phyloP scores from a whole-genome alignment of 1,140 invertebrate genomes.

The Apocrypta bakeri region DNA sequence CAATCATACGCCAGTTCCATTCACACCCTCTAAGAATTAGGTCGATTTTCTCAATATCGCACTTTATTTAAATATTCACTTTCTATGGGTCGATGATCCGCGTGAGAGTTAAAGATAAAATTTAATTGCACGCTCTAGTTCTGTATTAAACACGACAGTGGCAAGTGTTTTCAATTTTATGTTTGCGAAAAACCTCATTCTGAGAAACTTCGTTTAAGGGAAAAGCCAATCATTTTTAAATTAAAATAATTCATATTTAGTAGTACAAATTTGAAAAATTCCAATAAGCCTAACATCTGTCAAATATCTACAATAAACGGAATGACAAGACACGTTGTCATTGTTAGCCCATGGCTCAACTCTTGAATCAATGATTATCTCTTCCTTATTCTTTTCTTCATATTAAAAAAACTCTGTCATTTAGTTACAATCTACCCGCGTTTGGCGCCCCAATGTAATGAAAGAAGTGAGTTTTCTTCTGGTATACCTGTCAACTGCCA shows the following conservation, averaged over 20 bases:
- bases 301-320: constrained; percentile 53
- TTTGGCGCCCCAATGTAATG: constrained; percentile 17
- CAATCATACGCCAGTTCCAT: constrained; percentile 38
- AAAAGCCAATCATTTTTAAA: constrained; percentile 33
- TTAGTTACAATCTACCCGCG: constrained; percentile 50
- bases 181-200: constrained; percentile 22
- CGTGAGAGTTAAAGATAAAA: constrained; percentile 47
- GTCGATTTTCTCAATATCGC: constrained; percentile 36
- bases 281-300: constrained; percentile 46
- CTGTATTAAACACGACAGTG: constrained; percentile 39
- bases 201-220: constrained; percentile 24
- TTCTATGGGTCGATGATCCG: constrained; percentile 40
- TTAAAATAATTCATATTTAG: constrained; percentile 38
- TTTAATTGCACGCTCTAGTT: constrained; percentile 50
- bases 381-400: constrained; percentile 2
- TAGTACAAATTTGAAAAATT: constrained; percentile 47
- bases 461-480: constrained; percentile 38
- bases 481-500: constrained; percentile 36
- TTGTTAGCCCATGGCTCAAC: constrained; percentile 30
- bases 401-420: constrained; percentile 34
- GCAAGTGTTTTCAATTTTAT: constrained; percentile 30
- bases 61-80: constrained; percentile 49
- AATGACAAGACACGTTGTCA: constrained; percentile 52
- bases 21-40: constrained; percentile 39
- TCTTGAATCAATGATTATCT: constrained; percentile 44